phyloP scores from a whole-genome alignment of 2,113 vertebrate genomes.

The Petaurus breviceps region DNA sequence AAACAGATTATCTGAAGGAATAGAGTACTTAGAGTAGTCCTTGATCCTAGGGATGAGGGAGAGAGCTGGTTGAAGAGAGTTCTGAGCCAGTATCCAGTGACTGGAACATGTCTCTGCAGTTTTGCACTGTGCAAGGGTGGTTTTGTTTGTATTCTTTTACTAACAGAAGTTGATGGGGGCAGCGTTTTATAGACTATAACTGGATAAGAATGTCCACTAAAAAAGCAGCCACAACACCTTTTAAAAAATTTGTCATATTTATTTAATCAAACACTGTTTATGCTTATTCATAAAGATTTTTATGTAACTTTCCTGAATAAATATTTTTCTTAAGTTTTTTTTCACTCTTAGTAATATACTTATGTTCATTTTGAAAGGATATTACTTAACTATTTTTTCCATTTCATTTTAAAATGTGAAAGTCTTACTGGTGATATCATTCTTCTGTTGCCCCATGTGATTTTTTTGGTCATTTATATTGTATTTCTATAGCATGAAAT shows the following conservation, averaged over 20 bases:
- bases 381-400: not conserved
- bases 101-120: not conserved
- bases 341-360: not conserved
- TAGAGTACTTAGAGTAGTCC: not conserved
- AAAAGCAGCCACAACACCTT: not conserved
- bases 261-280: not conserved
- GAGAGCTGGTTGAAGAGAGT: not conserved
- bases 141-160: not conserved
- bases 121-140: not conserved
- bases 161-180: not conserved
- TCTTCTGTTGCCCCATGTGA: not conserved
- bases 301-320: not conserved
- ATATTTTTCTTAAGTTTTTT: not conserved
- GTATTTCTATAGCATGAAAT: slow-evolving; percentile 31
- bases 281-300: not conserved
- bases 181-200: not conserved
- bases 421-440: not conserved
- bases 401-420: not conserved
- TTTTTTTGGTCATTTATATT: not conserved
- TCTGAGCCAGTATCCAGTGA: not conserved
- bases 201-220: not conserved
- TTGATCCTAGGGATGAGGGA: not conserved
- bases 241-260: not conserved
- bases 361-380: not conserved
- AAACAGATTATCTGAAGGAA: not conserved